Base-by-base conservation (phyloP, 2,797 vertebrate species). In the Vespertilio murinus region DNA sequence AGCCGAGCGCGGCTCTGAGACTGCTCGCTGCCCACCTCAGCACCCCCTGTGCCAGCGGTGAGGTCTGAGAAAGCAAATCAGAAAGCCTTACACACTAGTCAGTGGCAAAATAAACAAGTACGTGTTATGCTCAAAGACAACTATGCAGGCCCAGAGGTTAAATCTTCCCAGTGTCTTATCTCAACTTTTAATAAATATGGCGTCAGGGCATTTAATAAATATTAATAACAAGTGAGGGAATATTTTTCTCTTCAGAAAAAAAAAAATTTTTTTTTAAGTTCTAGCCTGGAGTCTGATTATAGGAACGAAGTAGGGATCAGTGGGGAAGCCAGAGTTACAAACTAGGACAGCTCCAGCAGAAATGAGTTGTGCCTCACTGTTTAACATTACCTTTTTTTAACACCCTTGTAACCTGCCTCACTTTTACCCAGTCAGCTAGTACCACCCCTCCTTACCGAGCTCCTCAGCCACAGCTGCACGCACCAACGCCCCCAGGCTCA, bases 41-140 rank as follows among this genome's bases (percentile, higher is more conserved):
- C 10, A 6, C 28, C 28, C 3, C 54, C 42, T 4, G 30, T 1
- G 49, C 67, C 30, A 59, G 17, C 2, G 7, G 90, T 30, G 64
- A 95, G 33, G 40, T 10, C 70, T 20, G 22, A 70, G 28, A 94
- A 54, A 75, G 81, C 64, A 90, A 70, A 77, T 75, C 73, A 83
- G 69, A 81, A 95, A 91, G 49, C 12, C n/a, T 84, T 38, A 61
- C 22, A 49, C 35, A 70, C 52, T 45, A 83, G 33, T 74, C 91
- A 71, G 14, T 30, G 64, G 70, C 42, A 84, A 67, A 77, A 88
- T 23, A 70, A 42, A 81, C 40, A 88, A 81, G 64, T 33, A 67
- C 22, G 71, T 25, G n/a, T 64, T 77, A 84, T 70, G 91, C 80
- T 67, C 67, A 84, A 94, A 81, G 25, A 67, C 38, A 91, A 81